Percentiles rank a stretch among this genome's conserved stretches.
Evolutionary conservation across 2,888 invertebrate species (phyloP).

Genomic region (Parnassius orleans): DNA sequence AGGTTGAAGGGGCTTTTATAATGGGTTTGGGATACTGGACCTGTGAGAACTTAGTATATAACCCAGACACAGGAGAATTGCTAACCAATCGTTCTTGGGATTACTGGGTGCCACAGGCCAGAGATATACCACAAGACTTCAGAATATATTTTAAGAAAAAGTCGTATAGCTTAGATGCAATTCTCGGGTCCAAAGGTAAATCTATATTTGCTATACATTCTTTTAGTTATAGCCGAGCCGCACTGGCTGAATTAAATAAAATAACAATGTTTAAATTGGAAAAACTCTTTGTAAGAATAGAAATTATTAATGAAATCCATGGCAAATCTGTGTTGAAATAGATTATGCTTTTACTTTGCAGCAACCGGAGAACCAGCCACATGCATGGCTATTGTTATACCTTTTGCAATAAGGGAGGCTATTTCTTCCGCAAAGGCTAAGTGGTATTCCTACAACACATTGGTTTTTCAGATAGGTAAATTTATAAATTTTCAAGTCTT

Average conservation of each 20-base stretch:
- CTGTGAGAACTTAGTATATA: slow-evolving; percentile 83
- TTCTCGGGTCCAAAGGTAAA: no score
- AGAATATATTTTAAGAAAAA: slow-evolving; percentile 80
- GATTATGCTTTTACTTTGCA: slow-evolving; percentile 35
- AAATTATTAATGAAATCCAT: neutral
- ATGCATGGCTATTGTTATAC: slow-evolving; percentile 65
- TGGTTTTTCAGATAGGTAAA: slow-evolving; percentile 84
- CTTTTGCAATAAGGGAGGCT: slow-evolving; percentile 84
- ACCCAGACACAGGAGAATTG: slow-evolving; percentile 82
- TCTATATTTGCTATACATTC: no score
- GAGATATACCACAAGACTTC: slow-evolving; percentile 88
- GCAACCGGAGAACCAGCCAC: slow-evolving; percentile 77
- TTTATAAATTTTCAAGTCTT: neutral
- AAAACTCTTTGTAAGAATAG: neutral
- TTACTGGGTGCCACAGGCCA: slow-evolving; percentile 85
- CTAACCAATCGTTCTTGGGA: slow-evolving; percentile 89
- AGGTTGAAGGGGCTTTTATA: slow-evolving; percentile 86
- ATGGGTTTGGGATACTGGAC: slow-evolving; percentile 88
- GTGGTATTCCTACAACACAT: slow-evolving; percentile 69
- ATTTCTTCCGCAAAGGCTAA: slow-evolving; percentile 81
- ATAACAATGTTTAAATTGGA: no score
- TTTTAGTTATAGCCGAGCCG: no score
- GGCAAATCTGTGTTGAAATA: neutral
- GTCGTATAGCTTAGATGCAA: no score
- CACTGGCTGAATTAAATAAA: no score